Conservation (phyloP, 1,140 invertebrate genomes). For the Drosophila navojoa region DNA sequence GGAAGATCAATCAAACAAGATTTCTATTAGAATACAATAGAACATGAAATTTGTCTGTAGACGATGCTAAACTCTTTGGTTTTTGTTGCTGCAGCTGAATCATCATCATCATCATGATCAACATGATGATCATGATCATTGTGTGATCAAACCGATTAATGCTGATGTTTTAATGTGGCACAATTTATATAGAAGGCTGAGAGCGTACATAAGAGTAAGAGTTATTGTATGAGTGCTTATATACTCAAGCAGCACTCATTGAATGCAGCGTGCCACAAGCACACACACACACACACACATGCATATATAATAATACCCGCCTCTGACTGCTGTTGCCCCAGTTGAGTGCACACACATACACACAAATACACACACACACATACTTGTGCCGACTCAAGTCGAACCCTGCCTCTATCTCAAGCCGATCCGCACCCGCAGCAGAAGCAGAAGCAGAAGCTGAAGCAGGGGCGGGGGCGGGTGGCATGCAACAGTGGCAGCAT, state of each 20-base stretch:
- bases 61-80: background rate
- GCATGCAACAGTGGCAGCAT: background rate
- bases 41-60: background rate
- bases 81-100: constrained; percentile 58
- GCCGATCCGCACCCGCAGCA: constrained; percentile 31
- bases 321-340: constrained; percentile 54
- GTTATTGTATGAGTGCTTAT: constrained; percentile 23
- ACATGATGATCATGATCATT: constrained; percentile 57
- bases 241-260: constrained; percentile 8
- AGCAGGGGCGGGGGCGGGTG: no score
- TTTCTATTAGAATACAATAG: constrained; percentile 1
- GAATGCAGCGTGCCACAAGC: constrained; percentile 8
- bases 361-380: constrained; percentile 18
- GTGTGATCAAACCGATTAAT: constrained; percentile 53
- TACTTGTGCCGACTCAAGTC: background rate
- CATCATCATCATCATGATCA: constrained; percentile 54
- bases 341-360: constrained; percentile 56
- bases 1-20: background rate
- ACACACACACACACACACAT: constrained; percentile 33
- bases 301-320: constrained; percentile 50
- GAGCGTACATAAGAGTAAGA: constrained; percentile 6
- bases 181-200: constrained; percentile 38
- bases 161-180: constrained; percentile 50
- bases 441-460: constrained; percentile 32
- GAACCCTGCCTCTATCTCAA: constrained; percentile 5